Conservation (phyloP, 2,888 invertebrate genomes). For the Encarsia formosa region DNA sequence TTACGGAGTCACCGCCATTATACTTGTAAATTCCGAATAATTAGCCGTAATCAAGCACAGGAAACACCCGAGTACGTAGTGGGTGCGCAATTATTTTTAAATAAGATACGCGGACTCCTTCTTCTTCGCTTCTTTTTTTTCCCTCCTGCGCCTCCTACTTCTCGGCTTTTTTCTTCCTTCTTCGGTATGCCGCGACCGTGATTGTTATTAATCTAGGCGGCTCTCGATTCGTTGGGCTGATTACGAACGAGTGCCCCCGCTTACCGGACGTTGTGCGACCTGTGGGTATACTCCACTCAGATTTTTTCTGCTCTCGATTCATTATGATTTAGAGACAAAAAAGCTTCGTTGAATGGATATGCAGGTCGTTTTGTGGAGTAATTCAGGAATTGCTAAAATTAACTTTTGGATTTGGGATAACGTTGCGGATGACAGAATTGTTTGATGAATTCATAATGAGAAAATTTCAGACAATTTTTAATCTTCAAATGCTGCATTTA, state of each 20-base stretch:
- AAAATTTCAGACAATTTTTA: too few species aligned
- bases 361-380: too few species aligned
- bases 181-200: slow-evolving; percentile 37
- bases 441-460: too few species aligned
- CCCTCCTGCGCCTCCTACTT: not conserved
- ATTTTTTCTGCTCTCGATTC: too few species aligned
- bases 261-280: not conserved
- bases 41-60: slow-evolving; percentile 51
- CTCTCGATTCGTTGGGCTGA: slow-evolving; percentile 37
- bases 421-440: too few species aligned
- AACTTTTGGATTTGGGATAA: too few species aligned
- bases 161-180: slow-evolving; percentile 7
- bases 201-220: slow-evolving; percentile 42
- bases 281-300: not conserved
- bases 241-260: slow-evolving; percentile 22
- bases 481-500: too few species aligned
- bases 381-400: too few species aligned
- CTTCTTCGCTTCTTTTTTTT: not conserved
- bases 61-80: slow-evolving; percentile 38
- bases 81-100: slow-evolving; percentile 50
- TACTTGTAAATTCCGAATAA: slow-evolving; percentile 51
- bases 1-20: slow-evolving; percentile 48
- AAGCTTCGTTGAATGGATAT: too few species aligned
- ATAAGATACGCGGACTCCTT: slow-evolving; percentile 44
- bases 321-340: too few species aligned